Conservation (phyloP, 2,113 vertebrate species). For the Perca schrenkii region DNA sequence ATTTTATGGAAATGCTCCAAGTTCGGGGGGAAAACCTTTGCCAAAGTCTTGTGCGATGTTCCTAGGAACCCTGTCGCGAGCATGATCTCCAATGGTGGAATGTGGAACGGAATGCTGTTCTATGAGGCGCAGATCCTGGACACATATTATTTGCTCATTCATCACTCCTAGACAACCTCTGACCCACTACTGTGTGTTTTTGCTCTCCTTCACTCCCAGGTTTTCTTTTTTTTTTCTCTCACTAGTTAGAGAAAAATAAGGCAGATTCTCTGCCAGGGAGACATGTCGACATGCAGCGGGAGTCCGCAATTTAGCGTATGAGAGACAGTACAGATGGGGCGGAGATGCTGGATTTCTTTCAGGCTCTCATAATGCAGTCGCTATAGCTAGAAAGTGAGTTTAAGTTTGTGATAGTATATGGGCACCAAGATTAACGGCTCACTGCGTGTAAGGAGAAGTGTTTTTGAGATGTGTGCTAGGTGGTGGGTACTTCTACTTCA, state of each 20-base stretch:
- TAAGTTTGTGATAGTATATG: constrained; percentile 46
- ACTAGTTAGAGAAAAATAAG: constrained; percentile 26
- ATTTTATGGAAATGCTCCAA: constrained; percentile 49
- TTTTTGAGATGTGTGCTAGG: constrained; percentile 55
- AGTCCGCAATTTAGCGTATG: constrained; percentile 12
- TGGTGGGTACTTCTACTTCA: constrained; percentile 53
- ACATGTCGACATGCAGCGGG: constrained; percentile 48
- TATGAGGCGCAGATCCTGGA: constrained; percentile 66
- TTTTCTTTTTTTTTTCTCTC: constrained; percentile 44
- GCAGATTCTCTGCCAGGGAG: constrained; percentile 8
- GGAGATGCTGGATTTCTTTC: constrained; percentile 46
- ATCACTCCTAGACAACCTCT: constrained; percentile 78
- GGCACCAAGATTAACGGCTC: constrained; percentile 54
- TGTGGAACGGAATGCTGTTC: constrained; percentile 75
- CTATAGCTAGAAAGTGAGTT: constrained; percentile 41
- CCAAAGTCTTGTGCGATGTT: constrained; percentile 12
- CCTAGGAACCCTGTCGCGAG: constrained; percentile 35
- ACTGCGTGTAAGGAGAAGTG: constrained; percentile 32
- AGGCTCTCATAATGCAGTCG: constrained; percentile 26
- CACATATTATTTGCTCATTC: constrained; percentile 83
- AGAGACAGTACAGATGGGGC: constrained; percentile 34
- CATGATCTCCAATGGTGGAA: constrained; percentile 67
- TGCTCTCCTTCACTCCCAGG: constrained; percentile 48
- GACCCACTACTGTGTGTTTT: constrained; percentile 78
- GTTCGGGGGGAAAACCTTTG: constrained; percentile 22